Conservation (phyloP, 2,113 vertebrate genomes). For the Acrocephalus arundinaceus region DNA sequence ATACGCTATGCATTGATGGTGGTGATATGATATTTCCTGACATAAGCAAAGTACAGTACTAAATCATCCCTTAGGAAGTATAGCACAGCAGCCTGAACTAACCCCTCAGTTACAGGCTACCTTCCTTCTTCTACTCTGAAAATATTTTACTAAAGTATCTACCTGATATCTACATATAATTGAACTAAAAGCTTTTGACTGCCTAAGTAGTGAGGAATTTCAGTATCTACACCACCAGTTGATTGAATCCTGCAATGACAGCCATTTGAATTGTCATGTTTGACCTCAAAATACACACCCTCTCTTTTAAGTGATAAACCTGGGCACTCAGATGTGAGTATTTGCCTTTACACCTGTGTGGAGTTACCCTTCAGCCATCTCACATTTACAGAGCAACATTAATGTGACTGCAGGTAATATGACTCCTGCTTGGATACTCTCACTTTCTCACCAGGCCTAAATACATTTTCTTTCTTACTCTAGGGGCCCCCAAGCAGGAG, state of each 20-base stretch:
- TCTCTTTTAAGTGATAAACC: background rate
- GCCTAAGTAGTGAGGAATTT: background rate
- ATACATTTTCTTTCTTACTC: background rate
- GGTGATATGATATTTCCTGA: background rate
- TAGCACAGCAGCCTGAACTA: background rate
- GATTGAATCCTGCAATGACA: background rate
- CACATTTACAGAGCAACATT: background rate
- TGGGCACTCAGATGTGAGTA: background rate
- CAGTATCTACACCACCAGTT: background rate
- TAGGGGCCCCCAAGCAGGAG: background rate
- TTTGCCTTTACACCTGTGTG: accelerated
- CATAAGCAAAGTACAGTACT: background rate
- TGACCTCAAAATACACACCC: background rate
- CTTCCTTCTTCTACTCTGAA: background rate
- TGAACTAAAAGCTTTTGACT: background rate
- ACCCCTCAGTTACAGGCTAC: background rate
- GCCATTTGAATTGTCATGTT: background rate
- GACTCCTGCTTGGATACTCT: background rate
- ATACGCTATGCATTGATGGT: background rate
- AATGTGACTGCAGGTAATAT: background rate
- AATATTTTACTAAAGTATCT: background rate
- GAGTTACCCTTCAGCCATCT: background rate
- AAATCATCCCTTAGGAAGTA: background rate
- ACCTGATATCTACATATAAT: background rate
- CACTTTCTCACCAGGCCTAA: background rate